phyloP scores from a whole-genome alignment of 2,113 vertebrate species.

The Mirza zaza region DNA sequence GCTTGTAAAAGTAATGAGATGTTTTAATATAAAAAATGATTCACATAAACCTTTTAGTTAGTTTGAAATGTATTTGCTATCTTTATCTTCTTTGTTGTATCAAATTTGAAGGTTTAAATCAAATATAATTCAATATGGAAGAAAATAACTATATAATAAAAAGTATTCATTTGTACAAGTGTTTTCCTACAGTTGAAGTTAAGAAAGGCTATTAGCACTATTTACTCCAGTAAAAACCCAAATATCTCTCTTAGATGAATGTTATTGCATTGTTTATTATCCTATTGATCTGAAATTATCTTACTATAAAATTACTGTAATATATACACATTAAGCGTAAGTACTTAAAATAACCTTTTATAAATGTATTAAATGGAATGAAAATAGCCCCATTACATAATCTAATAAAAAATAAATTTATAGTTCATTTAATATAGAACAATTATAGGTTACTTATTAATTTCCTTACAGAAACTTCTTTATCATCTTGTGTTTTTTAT shows the following conservation, averaged over 20 bases:
- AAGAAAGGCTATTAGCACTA: background rate
- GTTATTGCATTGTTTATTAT: background rate
- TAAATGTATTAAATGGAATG: background rate
- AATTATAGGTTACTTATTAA: background rate
- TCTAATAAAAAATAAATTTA: conserved; percentile 12
- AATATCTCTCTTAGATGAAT: background rate
- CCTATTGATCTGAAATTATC: background rate
- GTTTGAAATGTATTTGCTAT: background rate
- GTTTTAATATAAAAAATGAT: background rate
- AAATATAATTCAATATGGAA: background rate
- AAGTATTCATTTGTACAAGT: background rate
- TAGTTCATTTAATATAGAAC: background rate
- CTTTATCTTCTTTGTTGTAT: background rate
- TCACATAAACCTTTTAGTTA: background rate
- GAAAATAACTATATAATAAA: background rate
- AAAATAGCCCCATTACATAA: background rate
- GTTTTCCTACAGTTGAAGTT: background rate
- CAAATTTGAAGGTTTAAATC: background rate
- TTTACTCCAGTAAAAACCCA: background rate
- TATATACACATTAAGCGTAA: background rate
- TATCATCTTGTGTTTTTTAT: background rate
- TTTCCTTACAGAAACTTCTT: background rate
- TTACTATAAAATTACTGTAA: background rate
- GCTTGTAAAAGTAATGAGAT: background rate
- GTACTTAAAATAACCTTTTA: background rate